These are phyloP conservation scores for Coenobita brevimanus DNA, from an alignment of 1,140 invertebrate species.

Conservation along the genomic window DNA sequence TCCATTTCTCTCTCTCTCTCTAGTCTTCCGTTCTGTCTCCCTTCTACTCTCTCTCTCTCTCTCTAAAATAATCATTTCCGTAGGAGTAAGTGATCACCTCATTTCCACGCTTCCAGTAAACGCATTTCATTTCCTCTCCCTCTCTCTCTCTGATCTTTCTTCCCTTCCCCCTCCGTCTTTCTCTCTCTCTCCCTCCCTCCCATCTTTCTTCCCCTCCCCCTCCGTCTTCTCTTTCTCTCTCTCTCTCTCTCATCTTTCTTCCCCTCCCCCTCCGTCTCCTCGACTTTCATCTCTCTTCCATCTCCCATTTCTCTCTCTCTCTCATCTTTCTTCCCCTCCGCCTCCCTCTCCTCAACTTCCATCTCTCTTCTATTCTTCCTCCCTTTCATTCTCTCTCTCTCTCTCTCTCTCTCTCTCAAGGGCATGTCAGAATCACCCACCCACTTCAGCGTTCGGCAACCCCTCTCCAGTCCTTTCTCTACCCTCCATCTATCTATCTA, in stretches of 20 bases:
- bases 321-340: background rate
- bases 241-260: no score
- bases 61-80: constrained; percentile 25
- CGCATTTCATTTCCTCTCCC: constrained; percentile 1
- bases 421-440: background rate
- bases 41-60: no score
- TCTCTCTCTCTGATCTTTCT: background rate
- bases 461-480: background rate
- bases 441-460: background rate
- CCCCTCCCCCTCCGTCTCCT: background rate
- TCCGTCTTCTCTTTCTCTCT: background rate
- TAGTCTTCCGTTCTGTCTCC: no score
- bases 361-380: background rate
- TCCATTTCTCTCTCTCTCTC: no score
- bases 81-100: constrained; percentile 4
- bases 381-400: background rate
- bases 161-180: background rate
- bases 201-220: background rate
- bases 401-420: background rate
- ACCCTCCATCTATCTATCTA: background rate
- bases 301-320: background rate
- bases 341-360: background rate
- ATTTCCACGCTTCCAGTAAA: constrained; percentile 13
- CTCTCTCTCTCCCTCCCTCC: background rate
- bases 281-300: background rate